Conservation (phyloP, 2,113 vertebrate genomes). For the Ammospiza caudacuta region DNA sequence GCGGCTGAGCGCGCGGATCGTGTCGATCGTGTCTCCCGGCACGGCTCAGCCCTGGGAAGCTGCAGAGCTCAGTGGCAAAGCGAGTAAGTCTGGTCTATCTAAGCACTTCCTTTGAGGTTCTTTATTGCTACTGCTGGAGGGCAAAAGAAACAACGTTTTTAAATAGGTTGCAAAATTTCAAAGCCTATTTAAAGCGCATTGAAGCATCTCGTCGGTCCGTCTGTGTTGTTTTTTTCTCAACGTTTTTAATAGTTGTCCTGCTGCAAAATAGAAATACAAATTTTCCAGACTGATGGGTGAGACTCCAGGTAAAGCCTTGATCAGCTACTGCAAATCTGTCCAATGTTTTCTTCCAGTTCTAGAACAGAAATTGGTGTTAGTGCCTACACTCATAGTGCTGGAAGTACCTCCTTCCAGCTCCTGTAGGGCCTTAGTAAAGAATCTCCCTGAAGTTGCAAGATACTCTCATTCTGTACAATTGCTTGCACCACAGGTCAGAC, state of each 20-base stretch:
- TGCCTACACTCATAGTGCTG: not conserved
- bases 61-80: not conserved
- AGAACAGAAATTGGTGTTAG: not conserved
- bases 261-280: not conserved
- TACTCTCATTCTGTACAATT: not conserved
- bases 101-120: not conserved
- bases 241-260: fast-evolving
- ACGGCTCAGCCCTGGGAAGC: not conserved
- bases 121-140: not conserved
- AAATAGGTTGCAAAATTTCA: not conserved
- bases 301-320: not conserved
- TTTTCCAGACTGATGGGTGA: not conserved
- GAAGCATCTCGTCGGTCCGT: not conserved
- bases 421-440: not conserved
- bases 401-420: not conserved
- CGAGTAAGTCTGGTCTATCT: not conserved
- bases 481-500: not conserved
- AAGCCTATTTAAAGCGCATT: not conserved
- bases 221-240: not conserved
- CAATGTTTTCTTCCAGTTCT: not conserved
- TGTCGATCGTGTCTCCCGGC: not conserved
- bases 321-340: not conserved
- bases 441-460: not conserved
- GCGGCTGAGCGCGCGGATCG: not conserved
- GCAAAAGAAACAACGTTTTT: not conserved